phyloP scores from a whole-genome alignment of 2,113 vertebrate genomes.

The Catharus minimus region DNA sequence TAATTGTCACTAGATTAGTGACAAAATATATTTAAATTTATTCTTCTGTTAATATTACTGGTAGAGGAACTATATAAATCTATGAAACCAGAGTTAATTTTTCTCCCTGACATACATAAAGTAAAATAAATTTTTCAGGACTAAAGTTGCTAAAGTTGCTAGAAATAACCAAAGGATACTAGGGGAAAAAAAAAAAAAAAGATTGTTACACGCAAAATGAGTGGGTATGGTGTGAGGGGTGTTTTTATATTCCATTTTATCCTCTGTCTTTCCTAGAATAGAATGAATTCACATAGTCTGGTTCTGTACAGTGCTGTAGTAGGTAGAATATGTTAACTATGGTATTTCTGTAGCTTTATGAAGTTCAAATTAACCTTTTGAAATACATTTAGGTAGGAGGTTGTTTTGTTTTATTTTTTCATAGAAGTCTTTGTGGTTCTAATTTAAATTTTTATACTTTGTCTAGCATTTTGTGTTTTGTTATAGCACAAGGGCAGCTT shows the following conservation, averaged over 20 bases:
- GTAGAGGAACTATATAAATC: no score
- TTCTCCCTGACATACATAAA: no score
- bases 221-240: no score
- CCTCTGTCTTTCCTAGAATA: not conserved
- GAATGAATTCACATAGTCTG: not conserved
- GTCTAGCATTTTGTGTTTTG: not conserved
- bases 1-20: not conserved
- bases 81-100: no score
- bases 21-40: no score
- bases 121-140: no score
- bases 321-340: not conserved
- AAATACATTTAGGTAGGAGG: not conserved
- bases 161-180: no score
- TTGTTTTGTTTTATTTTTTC: not conserved
- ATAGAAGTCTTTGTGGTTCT: not conserved
- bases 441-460: not conserved
- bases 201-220: no score
- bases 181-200: no score
- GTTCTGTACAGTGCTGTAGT: not conserved
- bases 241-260: no score
- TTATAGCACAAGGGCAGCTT: not conserved
- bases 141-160: no score
- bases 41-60: no score
- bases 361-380: not conserved
- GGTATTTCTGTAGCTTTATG: not conserved